These are phyloP conservation scores for Conger conger DNA, from an alignment of 2,113 vertebrate species.

Conservation along the genomic window DNA sequence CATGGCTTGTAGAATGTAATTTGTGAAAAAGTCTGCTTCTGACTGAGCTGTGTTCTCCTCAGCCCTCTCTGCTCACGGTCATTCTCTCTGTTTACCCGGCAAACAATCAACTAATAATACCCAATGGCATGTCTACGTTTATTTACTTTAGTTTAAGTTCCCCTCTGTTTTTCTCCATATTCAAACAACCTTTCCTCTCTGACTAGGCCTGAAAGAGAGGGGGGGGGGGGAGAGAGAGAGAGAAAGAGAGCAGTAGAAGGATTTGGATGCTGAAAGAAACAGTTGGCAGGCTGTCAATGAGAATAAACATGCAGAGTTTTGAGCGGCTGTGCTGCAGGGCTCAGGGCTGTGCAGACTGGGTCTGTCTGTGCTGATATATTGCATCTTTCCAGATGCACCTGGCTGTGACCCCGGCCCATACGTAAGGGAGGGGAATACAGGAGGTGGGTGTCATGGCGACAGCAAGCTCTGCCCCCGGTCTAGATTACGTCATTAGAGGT, in stretches of 20 bases:
- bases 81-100: background rate
- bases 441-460: constrained; percentile 53
- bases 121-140: background rate
- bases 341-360: constrained; percentile 49
- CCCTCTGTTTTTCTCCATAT: background rate
- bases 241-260: background rate
- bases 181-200: background rate
- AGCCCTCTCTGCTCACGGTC: background rate
- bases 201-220: background rate
- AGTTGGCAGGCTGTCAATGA: constrained; percentile 5
- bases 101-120: constrained; percentile 7
- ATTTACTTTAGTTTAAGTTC: background rate
- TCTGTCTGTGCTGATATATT: constrained; percentile 42
- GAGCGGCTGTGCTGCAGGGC: background rate
- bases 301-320: background rate
- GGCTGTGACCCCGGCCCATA: constrained; percentile 63
- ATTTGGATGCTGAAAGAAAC: constrained; percentile 1
- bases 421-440: constrained; percentile 56
- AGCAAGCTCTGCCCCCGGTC: constrained; percentile 58
- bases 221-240: background rate
- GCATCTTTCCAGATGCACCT: constrained; percentile 53
- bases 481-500: constrained; percentile 57
- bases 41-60: background rate
- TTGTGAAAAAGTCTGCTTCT: background rate
- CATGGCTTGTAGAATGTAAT: background rate